A percentile compares a stretch with the other conserved stretches of the same genome.
Evolutionary conservation across 2,113 vertebrate species (phyloP).

Genomic region (Scomber japonicus): DNA sequence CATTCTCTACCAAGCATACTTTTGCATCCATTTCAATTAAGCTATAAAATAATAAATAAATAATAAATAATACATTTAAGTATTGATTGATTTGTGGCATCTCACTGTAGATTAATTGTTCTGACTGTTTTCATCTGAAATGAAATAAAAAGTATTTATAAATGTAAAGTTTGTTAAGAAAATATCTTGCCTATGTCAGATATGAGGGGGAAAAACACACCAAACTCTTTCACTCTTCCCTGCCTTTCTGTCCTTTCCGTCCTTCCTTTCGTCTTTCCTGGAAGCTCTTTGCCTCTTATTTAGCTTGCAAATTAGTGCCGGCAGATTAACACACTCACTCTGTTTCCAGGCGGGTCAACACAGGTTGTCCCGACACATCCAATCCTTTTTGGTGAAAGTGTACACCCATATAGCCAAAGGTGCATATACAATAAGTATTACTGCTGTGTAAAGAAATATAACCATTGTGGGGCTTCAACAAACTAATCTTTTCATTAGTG

Average conservation of each 20-base stretch:
- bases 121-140: too few relatives aligned
- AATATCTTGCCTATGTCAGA: not conserved
- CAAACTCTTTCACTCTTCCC: not conserved
- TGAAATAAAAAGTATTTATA: not conserved
- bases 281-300: conserved; percentile 16
- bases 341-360: not conserved
- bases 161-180: not conserved
- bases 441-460: not conserved
- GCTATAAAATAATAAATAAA: too few relatives aligned
- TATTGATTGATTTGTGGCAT: too few relatives aligned
- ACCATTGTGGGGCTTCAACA: too few relatives aligned
- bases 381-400: not conserved
- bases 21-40: too few relatives aligned
- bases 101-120: too few relatives aligned
- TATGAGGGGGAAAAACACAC: not conserved
- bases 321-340: not conserved
- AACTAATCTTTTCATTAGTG: too few relatives aligned
- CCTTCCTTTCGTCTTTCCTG: not conserved
- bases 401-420: not conserved
- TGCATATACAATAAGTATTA: not conserved
- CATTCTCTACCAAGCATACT: too few relatives aligned
- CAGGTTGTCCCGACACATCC: not conserved
- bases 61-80: too few relatives aligned
- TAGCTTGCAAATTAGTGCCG: conserved; percentile 45
- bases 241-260: not conserved